Evolutionary conservation across 2,888 invertebrate species (phyloP).

Genomic region (Xestia sexstrigata): DNA sequence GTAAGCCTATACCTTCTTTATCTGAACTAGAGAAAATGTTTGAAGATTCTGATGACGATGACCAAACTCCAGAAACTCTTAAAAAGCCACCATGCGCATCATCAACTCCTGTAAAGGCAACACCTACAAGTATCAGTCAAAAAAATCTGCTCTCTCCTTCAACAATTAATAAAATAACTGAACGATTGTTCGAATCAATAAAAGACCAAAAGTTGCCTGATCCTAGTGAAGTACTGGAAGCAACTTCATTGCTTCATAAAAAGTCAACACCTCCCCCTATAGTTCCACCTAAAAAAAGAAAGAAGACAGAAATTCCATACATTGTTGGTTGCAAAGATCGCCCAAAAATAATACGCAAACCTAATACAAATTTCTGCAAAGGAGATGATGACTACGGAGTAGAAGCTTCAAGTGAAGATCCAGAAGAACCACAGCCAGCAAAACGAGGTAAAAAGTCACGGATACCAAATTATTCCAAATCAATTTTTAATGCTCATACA

Average conservation of each 20-base stretch:
- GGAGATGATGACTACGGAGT: constrained; percentile 69
- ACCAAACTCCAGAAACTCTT: constrained; percentile 7
- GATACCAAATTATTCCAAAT: constrained; percentile 65
- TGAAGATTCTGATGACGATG: constrained; percentile 68
- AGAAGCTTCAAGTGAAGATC: constrained; percentile 13
- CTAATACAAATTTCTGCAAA: constrained; percentile 63
- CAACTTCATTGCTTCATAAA: constrained; percentile 18
- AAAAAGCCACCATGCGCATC: constrained; percentile 4
- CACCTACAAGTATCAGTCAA: neutral
- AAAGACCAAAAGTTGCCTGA: constrained; percentile 30
- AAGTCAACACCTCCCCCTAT: constrained; percentile 46
- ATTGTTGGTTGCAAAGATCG: constrained; percentile 73
- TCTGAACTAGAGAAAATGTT: constrained; percentile 73
- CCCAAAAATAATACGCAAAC: constrained; percentile 43
- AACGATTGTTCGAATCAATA: constrained; percentile 45
- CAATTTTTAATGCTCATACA: constrained; percentile 72
- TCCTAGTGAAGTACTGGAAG: constrained; percentile 51
- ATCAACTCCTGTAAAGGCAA: constrained; percentile 25
- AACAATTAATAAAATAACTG: constrained; percentile 42
- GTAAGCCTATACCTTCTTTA: constrained; percentile 73
- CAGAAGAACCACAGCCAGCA: constrained; percentile 35
- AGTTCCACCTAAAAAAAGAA: constrained; percentile 67
- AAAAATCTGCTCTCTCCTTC: constrained; percentile 37
- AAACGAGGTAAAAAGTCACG: constrained; percentile 57
- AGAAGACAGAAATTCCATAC: constrained; percentile 69